phyloP scores from a whole-genome alignment of 2,113 vertebrate genomes.

The Puma concolor region DNA sequence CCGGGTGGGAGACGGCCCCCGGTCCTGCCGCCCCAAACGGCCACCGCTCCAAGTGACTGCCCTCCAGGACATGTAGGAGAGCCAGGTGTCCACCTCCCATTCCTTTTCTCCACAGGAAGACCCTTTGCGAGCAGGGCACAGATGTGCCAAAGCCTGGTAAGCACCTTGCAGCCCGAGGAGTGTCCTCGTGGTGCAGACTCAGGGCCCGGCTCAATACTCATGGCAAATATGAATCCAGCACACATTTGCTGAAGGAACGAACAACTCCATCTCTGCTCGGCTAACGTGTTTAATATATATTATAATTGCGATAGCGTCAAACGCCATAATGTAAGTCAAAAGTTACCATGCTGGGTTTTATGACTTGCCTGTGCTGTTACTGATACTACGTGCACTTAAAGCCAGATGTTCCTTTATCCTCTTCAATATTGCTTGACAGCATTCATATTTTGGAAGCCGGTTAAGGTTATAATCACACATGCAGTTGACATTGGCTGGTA shows the following conservation, averaged over 20 bases:
- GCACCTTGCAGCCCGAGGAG: too few relatives aligned
- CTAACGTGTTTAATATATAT: not conserved
- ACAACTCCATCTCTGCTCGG: too few relatives aligned
- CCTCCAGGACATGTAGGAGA: not conserved
- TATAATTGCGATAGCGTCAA: too few relatives aligned
- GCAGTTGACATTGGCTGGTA: slow-evolving; percentile 30
- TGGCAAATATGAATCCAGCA: fast-evolving
- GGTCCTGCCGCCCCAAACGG: too few relatives aligned
- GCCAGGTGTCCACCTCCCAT: fast-evolving
- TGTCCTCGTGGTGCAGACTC: not conserved
- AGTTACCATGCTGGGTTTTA: not conserved
- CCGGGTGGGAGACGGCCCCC: too few relatives aligned
- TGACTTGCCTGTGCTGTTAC: too few relatives aligned
- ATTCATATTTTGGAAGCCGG: too few relatives aligned
- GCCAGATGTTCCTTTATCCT: not conserved
- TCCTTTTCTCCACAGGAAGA: not conserved
- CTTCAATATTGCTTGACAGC: not conserved
- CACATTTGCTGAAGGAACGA: not conserved
- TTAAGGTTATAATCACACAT: not conserved
- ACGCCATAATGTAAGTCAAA: not conserved
- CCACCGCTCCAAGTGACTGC: not conserved
- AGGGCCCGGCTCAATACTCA: not conserved
- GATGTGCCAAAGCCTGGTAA: fast-evolving
- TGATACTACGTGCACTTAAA: not conserved
- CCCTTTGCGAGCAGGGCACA: not conserved